These are phyloP conservation scores for Gambusia holbrooki DNA, from an alignment of 2,113 vertebrate genomes.

Conservation along the genomic window DNA sequence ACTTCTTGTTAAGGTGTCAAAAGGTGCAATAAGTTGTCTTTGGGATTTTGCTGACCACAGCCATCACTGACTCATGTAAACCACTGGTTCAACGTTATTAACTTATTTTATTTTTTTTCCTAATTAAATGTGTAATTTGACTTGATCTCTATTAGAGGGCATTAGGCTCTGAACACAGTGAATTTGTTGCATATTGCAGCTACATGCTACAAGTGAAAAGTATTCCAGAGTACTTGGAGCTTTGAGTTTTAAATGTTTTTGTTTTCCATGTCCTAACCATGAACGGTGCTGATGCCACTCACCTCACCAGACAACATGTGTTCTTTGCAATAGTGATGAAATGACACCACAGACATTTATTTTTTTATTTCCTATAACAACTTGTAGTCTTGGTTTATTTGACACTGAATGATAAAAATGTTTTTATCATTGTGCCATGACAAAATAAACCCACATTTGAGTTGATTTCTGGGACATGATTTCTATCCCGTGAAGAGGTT, in stretches of 20 bases:
- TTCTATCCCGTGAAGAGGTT: slow-evolving; percentile 23
- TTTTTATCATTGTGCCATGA: slow-evolving; percentile 63
- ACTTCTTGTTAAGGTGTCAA: slow-evolving; percentile 68
- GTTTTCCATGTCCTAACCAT: background rate
- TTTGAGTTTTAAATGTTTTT: slow-evolving; percentile 11
- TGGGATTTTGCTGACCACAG: slow-evolving; percentile 55
- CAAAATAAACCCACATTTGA: slow-evolving; percentile 63
- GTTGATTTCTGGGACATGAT: slow-evolving; percentile 26
- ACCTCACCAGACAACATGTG: slow-evolving; percentile 44
- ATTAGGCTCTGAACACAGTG: slow-evolving; percentile 53
- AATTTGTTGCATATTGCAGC: slow-evolving; percentile 82
- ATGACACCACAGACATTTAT: slow-evolving; percentile 63
- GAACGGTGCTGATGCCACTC: slow-evolving; percentile 42
- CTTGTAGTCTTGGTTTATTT: slow-evolving; percentile 62
- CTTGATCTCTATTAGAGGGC: slow-evolving; percentile 51
- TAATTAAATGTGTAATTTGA: slow-evolving; percentile 54
- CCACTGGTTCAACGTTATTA: slow-evolving; percentile 70
- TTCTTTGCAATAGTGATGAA: slow-evolving; percentile 44
- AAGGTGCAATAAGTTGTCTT: slow-evolving; percentile 74
- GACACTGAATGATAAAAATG: slow-evolving; percentile 54
- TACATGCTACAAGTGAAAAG: slow-evolving; percentile 42
- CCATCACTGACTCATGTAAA: slow-evolving; percentile 68
- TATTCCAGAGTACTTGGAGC: slow-evolving; percentile 48
- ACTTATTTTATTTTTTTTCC: slow-evolving; percentile 56
- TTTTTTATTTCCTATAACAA: slow-evolving; percentile 70